Conservation (phyloP, 2,113 vertebrate species). For the Puntigrus tetrazona region DNA sequence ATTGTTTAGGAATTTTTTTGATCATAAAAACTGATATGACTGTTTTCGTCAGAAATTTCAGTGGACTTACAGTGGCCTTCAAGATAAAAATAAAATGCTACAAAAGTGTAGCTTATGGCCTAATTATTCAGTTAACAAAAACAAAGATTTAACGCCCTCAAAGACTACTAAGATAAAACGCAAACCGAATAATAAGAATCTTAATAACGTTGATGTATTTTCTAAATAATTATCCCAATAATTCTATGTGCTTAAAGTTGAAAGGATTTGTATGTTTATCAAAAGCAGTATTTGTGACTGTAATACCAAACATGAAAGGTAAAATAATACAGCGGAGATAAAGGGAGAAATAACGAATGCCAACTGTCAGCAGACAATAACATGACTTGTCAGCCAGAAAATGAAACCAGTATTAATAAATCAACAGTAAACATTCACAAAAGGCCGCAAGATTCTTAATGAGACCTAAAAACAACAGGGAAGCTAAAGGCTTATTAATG, state of each 20-base stretch:
- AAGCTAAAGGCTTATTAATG: background rate
- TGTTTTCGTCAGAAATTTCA: background rate
- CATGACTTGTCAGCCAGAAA: background rate
- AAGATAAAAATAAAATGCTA: background rate
- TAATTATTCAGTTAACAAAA: background rate
- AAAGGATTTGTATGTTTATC: slow-evolving; percentile 14
- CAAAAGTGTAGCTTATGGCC: background rate
- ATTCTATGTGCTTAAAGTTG: background rate
- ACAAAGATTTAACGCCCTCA: background rate
- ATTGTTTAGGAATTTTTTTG: background rate
- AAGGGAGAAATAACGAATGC: background rate
- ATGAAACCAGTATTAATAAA: background rate
- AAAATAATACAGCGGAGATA: background rate
- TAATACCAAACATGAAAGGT: slow-evolving; percentile 14
- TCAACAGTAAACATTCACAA: background rate
- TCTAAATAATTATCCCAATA: background rate
- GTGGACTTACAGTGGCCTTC: background rate
- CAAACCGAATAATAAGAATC: background rate
- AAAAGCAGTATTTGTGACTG: background rate
- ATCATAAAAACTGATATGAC: background rate
- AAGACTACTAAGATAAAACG: slow-evolving; percentile 5
- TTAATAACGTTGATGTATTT: background rate
- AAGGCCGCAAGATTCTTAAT: background rate
- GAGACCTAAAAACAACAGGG: background rate
- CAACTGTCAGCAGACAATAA: background rate